Evolutionary conservation across 1,140 invertebrate species (phyloP).

Genomic region (Zelostemma sp.): DNA sequence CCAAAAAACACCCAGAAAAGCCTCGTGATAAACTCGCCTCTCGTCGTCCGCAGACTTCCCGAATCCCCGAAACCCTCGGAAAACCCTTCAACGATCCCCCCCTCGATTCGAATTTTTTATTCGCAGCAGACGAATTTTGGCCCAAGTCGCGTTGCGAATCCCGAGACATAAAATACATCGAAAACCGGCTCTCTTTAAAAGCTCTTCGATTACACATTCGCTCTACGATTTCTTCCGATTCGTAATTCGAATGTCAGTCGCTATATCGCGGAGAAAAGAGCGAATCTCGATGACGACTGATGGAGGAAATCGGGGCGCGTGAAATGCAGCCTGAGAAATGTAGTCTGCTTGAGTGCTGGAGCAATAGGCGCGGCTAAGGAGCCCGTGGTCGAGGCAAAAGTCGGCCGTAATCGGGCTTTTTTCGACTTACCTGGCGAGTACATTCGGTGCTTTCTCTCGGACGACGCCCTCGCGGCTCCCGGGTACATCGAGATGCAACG

Average conservation of each 20-base stretch:
- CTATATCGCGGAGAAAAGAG: too few relatives aligned
- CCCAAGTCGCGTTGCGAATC: too few relatives aligned
- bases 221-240: too few relatives aligned
- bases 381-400: slow-evolving; percentile 11
- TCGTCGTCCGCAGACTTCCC: too few relatives aligned
- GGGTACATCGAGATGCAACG: slow-evolving; percentile 31
- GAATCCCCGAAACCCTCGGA: too few relatives aligned
- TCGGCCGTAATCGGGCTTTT: slow-evolving; percentile 15
- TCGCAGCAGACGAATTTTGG: neutral
- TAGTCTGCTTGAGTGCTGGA: slow-evolving; percentile 8
- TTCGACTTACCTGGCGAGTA: slow-evolving; percentile 48
- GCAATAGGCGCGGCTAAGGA: slow-evolving; percentile 33
- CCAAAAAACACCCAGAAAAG: neutral
- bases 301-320: neutral
- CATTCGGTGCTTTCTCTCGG: slow-evolving; percentile 20
- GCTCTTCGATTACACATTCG: too few relatives aligned
- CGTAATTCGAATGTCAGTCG: too few relatives aligned
- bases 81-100: neutral
- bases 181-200: neutral
- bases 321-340: too few relatives aligned
- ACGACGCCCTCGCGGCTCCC: slow-evolving; percentile 31
- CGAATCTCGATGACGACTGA: too few relatives aligned
- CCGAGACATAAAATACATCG: neutral
- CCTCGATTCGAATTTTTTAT: neutral
- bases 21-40: too few relatives aligned